Conservation (phyloP, 2,797 vertebrate genomes). For the Botia almorhae region DNA sequence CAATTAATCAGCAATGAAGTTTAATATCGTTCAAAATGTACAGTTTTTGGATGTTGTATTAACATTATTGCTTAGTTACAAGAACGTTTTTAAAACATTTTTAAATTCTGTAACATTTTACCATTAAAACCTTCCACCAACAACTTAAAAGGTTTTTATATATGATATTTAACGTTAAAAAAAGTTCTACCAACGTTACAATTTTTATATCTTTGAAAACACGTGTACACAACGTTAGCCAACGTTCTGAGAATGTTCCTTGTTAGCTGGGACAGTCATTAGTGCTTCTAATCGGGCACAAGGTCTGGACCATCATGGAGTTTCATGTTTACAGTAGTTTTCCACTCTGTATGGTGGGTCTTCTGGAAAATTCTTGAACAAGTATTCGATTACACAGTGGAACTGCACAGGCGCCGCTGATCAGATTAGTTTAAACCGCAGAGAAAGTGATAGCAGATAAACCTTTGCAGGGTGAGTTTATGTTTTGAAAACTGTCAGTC, state of each 20-base stretch:
- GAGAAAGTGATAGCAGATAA: conserved; percentile 47
- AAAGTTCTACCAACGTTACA: not conserved
- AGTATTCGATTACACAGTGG: conserved; percentile 67
- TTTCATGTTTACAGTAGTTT: conserved; percentile 35
- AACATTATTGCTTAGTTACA: too few relatives aligned
- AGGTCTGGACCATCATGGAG: not conserved
- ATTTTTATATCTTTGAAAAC: not conserved
- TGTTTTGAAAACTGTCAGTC: conserved; percentile 9
- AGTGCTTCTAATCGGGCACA: conserved; percentile 12
- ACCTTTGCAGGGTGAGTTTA: conserved; percentile 44
- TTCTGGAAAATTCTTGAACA: conserved; percentile 52
- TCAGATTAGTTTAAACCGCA: conserved; percentile 59
- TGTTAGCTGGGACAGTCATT: not conserved
- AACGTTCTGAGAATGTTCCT: not conserved
- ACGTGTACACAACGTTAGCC: too few relatives aligned
- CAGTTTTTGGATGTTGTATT: too few relatives aligned
- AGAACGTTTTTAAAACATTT: too few relatives aligned
- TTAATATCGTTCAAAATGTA: not conserved
- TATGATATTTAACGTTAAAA: too few relatives aligned
- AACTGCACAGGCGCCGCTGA: conserved; percentile 61
- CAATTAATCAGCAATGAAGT: not conserved
- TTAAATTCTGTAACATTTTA: too few relatives aligned
- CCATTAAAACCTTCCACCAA: too few relatives aligned
- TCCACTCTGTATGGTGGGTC: conserved; percentile 35
- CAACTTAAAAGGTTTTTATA: too few relatives aligned